phyloP scores from a whole-genome alignment of 2,797 vertebrate species.

The Catharus ustulatus region DNA sequence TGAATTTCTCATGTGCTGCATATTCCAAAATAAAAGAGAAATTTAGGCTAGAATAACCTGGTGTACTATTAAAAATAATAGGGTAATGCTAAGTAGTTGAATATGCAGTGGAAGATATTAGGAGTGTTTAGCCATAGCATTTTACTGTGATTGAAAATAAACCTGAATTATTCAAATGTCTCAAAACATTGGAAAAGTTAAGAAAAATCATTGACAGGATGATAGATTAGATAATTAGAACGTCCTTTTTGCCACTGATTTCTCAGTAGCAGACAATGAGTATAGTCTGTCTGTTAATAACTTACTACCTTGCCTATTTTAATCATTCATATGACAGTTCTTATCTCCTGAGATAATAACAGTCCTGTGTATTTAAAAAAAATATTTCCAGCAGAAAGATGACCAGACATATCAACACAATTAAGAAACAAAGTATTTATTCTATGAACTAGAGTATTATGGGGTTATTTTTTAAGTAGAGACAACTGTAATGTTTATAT shows the following conservation, averaged over 20 bases:
- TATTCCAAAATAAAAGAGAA: neutral
- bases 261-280: neutral
- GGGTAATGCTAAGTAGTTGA: neutral
- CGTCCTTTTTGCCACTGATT: neutral
- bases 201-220: neutral
- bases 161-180: neutral
- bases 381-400: neutral
- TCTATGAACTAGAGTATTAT: neutral
- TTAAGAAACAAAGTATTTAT: neutral
- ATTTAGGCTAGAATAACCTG: neutral
- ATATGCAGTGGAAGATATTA: neutral
- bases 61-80: neutral
- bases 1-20: neutral
- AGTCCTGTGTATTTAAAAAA: neutral
- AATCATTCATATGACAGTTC: neutral
- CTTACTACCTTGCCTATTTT: neutral
- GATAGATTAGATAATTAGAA: slow-evolving; percentile 47
- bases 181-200: slow-evolving; percentile 34
- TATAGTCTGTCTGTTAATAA: neutral
- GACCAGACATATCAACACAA: neutral
- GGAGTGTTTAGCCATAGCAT: neutral
- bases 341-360: neutral
- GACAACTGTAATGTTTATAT: neutral
- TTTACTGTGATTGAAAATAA: neutral
- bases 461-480: neutral